Evolutionary conservation across 2,888 invertebrate species (phyloP), one percentile per base, ranked within the genome.

Genomic region (Pardosa pseudoannulata): DNA sequence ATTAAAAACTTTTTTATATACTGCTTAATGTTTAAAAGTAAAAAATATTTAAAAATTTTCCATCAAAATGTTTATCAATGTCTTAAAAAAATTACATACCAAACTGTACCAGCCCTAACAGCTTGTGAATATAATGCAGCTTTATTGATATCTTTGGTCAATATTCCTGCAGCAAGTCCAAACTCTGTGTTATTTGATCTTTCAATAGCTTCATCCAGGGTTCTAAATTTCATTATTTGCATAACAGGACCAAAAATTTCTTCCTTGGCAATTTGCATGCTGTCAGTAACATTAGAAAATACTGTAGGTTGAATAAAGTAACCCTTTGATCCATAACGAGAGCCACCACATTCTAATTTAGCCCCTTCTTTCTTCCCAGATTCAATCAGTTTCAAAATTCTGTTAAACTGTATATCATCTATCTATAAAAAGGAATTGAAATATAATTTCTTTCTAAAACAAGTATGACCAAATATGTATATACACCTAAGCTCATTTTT

Each of bases 161-260:
- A 93, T 81, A 97, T 94, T 11, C 95, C 96, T 28, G 97, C 95
- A 0, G 96, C 96, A 41, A 97, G 93, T 23, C 97, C 97, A 90
- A 95, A 97, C 56, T 92, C 92, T 0, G 96, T 96, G 88, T 94
- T 92, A 91, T 97, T 97, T 11, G 96, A 96, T 89, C 96, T 93
- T 88, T 95, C 94, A 79, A 97, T 94, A 0, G 95, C 96, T 91
- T 97, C 97, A 1, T 93, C 93, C n/a, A 91, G 86, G 13, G 90
- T 90, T 78, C 91, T 91, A 89, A 92, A 92, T 90, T 92, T 92
- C 64, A 92, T 89, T 65, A 92, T 91, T 73, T 91, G 91, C 89
- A 92, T 91, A 2, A 92, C 92, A 5, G 92, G 92, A 5, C 92
- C 92, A 89, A 92, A 92, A 56, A 91, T 91, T 90, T 91, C 91